Evolutionary conservation across 2,113 vertebrate species (phyloP), one percentile per base, ranked within the genome.

Genomic region (Paradoxurus hermaphroditus): DNA sequence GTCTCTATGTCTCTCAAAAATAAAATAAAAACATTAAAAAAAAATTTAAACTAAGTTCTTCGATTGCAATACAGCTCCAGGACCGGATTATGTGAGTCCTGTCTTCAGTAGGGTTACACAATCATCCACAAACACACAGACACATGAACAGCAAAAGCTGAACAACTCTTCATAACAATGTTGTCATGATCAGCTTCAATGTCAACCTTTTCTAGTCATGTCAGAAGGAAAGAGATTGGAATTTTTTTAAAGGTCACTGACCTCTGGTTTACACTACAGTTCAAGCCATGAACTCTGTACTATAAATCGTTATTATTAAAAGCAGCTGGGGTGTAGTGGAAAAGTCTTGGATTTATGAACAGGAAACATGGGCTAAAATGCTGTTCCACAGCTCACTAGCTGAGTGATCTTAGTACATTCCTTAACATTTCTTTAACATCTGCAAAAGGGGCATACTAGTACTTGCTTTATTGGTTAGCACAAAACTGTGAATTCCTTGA

Each of bases 171-270:
- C 53, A 65, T 81, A 70, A 94, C 46, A 90, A 96, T 62, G 18
- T 72, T 63, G 36, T 62, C 65, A 44, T 68, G 75, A 87, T 53
- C 41, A 67, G 39, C 31, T 87, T 72, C 18, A 91, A 27, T 27
- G 70, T 83, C 91, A 72, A 85, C 59, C 93, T 86, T 77, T 41
- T 59, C 56, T 15, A 62, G 29, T 46, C 63, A 84, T 44, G 46
- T 94, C 84, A 94, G 78, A 95, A 93, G 27, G 41, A 97, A 97
- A 93, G 44, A 21, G n/a, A 81, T 41, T 81, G 21, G 82, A 90
- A 95, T 95, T 95, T 93, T 93, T 91, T 94, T 72, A 93, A 93
- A 94, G 82, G 83, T 73, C 91, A 36, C 5, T 73, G 94, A 93
- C 79, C 83, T 93, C 72, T 78, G 46, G 62, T 96, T 91, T 93